Evolutionary conservation across 2,888 invertebrate genomes (phyloP).

Genomic region (Oxycera nigricornis): DNA sequence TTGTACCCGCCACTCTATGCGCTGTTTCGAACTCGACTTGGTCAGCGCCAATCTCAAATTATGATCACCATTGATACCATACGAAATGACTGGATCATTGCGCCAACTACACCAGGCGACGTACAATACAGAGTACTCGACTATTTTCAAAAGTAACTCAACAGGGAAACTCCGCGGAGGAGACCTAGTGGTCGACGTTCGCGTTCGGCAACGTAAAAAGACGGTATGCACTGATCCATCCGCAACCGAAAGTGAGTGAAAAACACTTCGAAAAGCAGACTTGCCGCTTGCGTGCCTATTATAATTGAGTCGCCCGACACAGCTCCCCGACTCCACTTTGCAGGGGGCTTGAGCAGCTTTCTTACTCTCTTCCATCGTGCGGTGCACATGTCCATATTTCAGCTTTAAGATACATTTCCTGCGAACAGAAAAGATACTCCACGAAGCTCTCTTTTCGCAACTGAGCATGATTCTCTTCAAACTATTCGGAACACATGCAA

Average conservation of each 20-base stretch:
- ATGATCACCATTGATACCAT: constrained; percentile 1
- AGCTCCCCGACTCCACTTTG: not conserved
- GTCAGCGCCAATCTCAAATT: constrained; percentile 4
- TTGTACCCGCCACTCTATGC: not conserved
- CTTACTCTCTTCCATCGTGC: constrained; percentile 3
- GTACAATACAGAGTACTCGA: not conserved
- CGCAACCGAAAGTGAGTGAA: not conserved
- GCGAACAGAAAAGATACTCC: not conserved
- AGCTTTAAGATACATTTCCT: not conserved
- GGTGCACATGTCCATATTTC: not conserved
- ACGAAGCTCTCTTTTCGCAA: not conserved
- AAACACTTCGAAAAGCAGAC: not conserved
- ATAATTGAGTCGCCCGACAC: not conserved
- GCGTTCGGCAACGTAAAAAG: constrained; percentile 16
- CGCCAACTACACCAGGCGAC: not conserved
- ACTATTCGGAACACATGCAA: too few relatives aligned
- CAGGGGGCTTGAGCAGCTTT: constrained; percentile 9
- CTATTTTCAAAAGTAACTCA: constrained; percentile 4
- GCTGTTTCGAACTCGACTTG: not conserved
- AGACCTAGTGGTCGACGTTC: constrained; percentile 17
- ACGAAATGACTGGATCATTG: not conserved
- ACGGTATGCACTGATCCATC: not conserved
- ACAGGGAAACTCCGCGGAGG: constrained; percentile 10
- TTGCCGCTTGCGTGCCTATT: constrained; percentile 13
- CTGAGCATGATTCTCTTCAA: not conserved